Evolutionary conservation across 92 coral and sea anemone species (phyloP).

Genomic region (Pocillopora meandrina): DNA sequence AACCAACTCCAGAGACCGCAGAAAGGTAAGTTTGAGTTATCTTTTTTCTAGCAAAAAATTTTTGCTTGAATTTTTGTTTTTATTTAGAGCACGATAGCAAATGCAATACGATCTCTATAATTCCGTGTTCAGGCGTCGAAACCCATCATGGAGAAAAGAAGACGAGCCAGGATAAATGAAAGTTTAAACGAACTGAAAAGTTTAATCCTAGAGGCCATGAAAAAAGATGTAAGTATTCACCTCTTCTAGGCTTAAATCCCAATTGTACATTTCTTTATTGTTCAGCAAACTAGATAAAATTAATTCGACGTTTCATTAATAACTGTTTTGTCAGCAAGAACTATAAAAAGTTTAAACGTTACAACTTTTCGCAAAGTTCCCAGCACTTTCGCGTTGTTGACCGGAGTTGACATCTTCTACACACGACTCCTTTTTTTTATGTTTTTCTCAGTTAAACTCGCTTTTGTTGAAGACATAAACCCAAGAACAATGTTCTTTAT

Average conservation of each 20-base stretch:
- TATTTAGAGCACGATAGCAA: background rate
- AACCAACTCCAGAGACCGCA: conserved; percentile 34
- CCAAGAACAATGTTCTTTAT: background rate
- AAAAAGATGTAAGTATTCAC: conserved; percentile 71
- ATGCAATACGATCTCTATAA: background rate
- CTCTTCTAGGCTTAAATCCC: background rate
- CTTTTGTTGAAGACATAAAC: too few species aligned
- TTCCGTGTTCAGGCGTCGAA: conserved; percentile 70
- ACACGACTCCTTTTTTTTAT: background rate
- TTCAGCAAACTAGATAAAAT: background rate
- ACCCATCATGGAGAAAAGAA: conserved; percentile 81
- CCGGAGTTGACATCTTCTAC: too few species aligned
- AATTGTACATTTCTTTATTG: background rate
- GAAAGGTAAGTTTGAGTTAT: conserved; percentile 40
- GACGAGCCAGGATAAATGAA: conserved; percentile 79
- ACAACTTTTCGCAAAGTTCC: background rate
- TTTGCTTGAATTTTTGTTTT: background rate
- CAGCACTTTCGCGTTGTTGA: background rate
- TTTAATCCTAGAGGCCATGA: conserved; percentile 71
- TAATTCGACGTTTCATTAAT: conserved; percentile 7
- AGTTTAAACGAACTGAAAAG: conserved; percentile 75
- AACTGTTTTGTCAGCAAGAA: background rate
- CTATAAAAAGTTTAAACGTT: background rate
- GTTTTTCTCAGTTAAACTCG: background rate
- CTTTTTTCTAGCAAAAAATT: background rate